phyloP scores from a whole-genome alignment of 1,140 invertebrate genomes.

The Caenorhabditis inopinata region DNA sequence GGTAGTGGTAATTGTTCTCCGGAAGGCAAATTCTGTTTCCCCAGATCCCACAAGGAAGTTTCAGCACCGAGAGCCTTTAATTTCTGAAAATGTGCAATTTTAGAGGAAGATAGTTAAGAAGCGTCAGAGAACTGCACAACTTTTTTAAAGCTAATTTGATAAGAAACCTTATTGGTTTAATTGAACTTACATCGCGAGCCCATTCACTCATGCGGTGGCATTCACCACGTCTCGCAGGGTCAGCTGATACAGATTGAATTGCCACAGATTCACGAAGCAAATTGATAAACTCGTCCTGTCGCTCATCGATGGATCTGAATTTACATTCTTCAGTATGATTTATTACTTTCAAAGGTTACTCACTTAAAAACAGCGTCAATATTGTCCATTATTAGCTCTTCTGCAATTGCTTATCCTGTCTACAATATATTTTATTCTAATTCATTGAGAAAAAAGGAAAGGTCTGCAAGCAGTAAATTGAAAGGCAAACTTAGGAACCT shows the following conservation, averaged over 20 bases:
- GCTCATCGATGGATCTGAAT: conserved; percentile 29
- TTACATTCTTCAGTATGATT: too few relatives aligned
- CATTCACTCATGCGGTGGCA: conserved; percentile 79
- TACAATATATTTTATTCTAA: too few relatives aligned
- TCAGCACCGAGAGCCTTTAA: neutral
- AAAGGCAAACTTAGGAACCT: neutral
- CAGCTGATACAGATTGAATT: conserved; percentile 90
- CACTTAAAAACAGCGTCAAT: conserved; percentile 10
- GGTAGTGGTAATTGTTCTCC: conserved; percentile 74
- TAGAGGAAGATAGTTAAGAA: neutral
- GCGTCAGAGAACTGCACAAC: neutral
- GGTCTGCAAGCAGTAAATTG: neutral
- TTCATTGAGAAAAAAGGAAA: neutral
- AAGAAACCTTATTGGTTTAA: neutral
- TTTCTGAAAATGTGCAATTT: neutral
- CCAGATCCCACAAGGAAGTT: conserved; percentile 18
- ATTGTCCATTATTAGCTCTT: neutral
- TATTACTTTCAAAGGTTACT: neutral
- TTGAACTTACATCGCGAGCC: conserved; percentile 71
- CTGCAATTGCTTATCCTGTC: neutral
- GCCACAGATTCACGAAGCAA: conserved; percentile 94
- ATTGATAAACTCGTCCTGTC: conserved; percentile 34
- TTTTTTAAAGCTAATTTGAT: neutral
- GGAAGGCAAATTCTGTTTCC: neutral
- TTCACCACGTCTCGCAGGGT: conserved; percentile 77